Conservation (phyloP, 2,797 vertebrate genomes). For the Tapirus indicus region DNA sequence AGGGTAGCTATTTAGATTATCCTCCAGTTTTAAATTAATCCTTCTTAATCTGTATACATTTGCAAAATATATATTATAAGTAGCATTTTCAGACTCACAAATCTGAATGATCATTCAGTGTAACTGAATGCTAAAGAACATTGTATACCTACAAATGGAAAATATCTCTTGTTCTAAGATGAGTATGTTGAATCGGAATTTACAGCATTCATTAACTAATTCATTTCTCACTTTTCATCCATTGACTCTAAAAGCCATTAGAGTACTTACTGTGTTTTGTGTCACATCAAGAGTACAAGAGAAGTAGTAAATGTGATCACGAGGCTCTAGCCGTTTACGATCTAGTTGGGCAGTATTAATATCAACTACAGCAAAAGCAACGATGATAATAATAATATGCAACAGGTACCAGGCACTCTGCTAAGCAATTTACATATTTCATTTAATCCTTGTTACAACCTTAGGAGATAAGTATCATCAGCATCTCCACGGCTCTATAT, state of each 20-base stretch:
- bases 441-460: not conserved
- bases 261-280: not conserved
- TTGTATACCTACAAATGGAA: not conserved
- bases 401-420: not conserved
- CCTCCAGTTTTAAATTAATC: constrained; percentile 67
- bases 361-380: not conserved
- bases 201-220: constrained; percentile 3
- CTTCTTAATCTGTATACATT: constrained; percentile 67
- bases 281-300: not conserved
- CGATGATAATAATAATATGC: not conserved
- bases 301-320: not conserved
- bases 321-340: not conserved
- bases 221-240: constrained; percentile 4
- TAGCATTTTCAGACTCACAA: constrained; percentile 47
- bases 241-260: not conserved
- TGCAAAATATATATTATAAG: constrained; percentile 60
- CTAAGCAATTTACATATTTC: not conserved
- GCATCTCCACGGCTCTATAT: not conserved
- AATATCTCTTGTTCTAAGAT: constrained; percentile 12
- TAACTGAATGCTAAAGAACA: not conserved
- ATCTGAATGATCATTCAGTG: constrained; percentile 9
- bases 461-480: not conserved
- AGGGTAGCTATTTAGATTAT: constrained; percentile 65
- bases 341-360: not conserved
- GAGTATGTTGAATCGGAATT: constrained; percentile 33